These are phyloP conservation scores for Leucophenga maculata DNA, from an alignment of 2,888 invertebrate genomes.

Conservation along the genomic window DNA sequence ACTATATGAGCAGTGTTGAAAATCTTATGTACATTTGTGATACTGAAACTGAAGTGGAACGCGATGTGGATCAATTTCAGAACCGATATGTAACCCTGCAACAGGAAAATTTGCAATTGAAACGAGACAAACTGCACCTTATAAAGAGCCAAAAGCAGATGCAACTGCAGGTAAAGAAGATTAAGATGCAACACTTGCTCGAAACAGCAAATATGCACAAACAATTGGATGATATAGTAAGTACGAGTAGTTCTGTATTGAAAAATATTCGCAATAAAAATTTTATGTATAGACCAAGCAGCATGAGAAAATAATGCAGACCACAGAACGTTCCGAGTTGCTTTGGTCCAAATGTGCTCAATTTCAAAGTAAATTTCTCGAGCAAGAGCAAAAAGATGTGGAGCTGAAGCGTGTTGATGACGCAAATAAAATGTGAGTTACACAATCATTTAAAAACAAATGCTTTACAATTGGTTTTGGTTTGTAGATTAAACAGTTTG, in stretches of 20 bases:
- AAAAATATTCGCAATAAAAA: too few relatives aligned
- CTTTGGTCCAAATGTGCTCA: slow-evolving; percentile 81
- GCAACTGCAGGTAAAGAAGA: slow-evolving; percentile 49
- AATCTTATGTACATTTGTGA: slow-evolving; percentile 47
- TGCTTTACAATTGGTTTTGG: too few relatives aligned
- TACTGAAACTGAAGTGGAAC: slow-evolving; percentile 45
- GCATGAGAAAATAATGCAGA: slow-evolving; percentile 77
- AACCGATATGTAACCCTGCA: slow-evolving; percentile 72
- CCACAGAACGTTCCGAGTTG: slow-evolving; percentile 83
- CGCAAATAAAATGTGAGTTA: slow-evolving; percentile 33
- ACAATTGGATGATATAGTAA: slow-evolving; percentile 79
- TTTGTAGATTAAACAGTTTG: neutral
- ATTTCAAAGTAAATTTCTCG: slow-evolving; percentile 71
- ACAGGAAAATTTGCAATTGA: slow-evolving; percentile 69
- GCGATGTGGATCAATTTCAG: slow-evolving; percentile 47
- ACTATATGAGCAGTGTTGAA: slow-evolving; percentile 34
- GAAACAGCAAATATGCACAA: slow-evolving; percentile 76
- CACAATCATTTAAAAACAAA: neutral
- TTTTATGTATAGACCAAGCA: slow-evolving; percentile 75
- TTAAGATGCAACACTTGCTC: slow-evolving; percentile 28
- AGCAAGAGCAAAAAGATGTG: slow-evolving; percentile 35
- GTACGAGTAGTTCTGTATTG: too few relatives aligned
- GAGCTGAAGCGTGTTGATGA: slow-evolving; percentile 12
- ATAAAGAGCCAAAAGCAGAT: slow-evolving; percentile 54
- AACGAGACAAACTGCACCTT: slow-evolving; percentile 69